Conservation (phyloP, 2,797 vertebrate genomes). For the Phrynocephalus vlangalii region DNA sequence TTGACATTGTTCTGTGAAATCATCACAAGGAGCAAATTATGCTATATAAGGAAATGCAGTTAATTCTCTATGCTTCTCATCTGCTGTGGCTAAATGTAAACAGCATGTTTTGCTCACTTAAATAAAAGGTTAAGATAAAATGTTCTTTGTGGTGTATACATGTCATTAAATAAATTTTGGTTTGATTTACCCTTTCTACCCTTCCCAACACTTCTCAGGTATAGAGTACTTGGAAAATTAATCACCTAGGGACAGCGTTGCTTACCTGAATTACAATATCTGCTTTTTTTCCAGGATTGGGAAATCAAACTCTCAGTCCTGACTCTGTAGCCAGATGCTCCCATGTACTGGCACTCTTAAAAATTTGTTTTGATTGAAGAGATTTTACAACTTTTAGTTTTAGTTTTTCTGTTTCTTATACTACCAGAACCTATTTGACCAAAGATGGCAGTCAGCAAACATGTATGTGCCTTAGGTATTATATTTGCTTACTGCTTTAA, state of each 20-base stretch:
- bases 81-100: not conserved
- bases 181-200: too few relatives aligned
- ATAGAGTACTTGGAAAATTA: too few relatives aligned
- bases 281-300: too few relatives aligned
- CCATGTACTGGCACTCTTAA: too few relatives aligned
- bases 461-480: not conserved
- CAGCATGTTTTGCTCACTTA: not conserved
- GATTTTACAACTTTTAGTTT: not conserved
- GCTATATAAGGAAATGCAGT: constrained; percentile 25
- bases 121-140: not conserved
- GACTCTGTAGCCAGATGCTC: too few relatives aligned
- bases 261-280: too few relatives aligned
- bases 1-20: not conserved
- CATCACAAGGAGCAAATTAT: not conserved
- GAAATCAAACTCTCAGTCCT: too few relatives aligned
- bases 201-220: too few relatives aligned
- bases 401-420: too few relatives aligned
- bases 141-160: too few relatives aligned
- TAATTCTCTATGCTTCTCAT: constrained; percentile 24
- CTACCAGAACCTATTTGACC: not conserved
- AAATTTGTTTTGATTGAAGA: not conserved
- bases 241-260: too few relatives aligned
- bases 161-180: too few relatives aligned
- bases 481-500: not conserved
- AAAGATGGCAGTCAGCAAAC: not conserved